Conservation (phyloP, 2,797 vertebrate genomes). For the Momotus momota region DNA sequence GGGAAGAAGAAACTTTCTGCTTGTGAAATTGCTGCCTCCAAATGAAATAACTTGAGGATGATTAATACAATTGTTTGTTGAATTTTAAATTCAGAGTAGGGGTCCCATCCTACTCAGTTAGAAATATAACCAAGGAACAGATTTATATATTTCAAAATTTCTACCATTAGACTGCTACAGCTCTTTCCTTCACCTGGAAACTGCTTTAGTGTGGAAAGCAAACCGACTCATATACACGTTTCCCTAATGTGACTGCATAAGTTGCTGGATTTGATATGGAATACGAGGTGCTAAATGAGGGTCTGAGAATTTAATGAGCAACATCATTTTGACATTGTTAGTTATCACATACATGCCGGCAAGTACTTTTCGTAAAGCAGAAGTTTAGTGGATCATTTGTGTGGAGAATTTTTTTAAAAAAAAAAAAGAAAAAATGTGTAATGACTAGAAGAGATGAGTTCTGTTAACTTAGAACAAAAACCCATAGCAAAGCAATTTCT, state of each 20-base stretch:
- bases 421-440: background rate
- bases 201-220: background rate
- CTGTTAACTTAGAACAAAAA: background rate
- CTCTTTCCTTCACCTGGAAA: background rate
- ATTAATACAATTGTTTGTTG: background rate
- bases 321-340: background rate
- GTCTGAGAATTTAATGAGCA: background rate
- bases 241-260: background rate
- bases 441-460: background rate
- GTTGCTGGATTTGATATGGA: background rate
- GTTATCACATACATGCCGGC: background rate
- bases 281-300: background rate
- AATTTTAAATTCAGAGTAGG: background rate
- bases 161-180: background rate
- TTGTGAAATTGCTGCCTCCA: background rate
- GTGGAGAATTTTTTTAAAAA: background rate
- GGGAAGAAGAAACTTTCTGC: background rate
- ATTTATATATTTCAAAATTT: background rate
- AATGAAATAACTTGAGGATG: background rate
- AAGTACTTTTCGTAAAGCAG: background rate
- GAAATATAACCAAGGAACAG: background rate
- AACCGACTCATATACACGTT: rapidly evolving
- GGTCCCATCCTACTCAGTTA: background rate
- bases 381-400: background rate
- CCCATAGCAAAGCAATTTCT: background rate